Base-by-base conservation (phyloP, 2,113 vertebrate species). In the Leucoraja erinaceus region DNA sequence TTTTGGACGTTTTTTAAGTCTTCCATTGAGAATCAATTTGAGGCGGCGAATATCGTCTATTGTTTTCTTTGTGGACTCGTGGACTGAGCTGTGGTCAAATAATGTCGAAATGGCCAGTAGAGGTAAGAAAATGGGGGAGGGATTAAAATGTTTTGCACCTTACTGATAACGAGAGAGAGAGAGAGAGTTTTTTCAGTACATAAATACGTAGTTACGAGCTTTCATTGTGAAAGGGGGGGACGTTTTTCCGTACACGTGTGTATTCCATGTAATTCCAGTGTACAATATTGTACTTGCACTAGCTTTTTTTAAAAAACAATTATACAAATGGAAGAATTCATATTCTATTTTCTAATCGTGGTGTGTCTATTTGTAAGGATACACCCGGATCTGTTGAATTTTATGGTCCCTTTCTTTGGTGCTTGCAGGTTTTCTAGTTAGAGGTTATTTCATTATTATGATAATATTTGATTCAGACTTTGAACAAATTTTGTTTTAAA, bases 361-460 rank as follows among this genome's bases (percentile, higher is more conserved):
- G 96, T 97, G 96, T 97, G 97, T 98, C 97, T 98, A 97, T 98
- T 98, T 98, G 97, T 97, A 97, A 47, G 96, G 97, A 97, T 97
- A 97, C 97, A 98, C 97, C 97, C 96, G 96, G 96, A 97, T 98
- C 96, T 98, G 98, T 98, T 97, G 97, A 98, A 98, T 97, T 97
- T 98, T 97, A 98, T 98, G 97, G 97, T 99, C 97, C 96, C 97
- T 98, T 98, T 97, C 97, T 99, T 99, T 98, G 98, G 97, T 98
- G 98, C 98, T 98, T 97, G 97, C 97, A 98, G 96, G 97, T 99
- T 99, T 98, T 98, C 97, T 98, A 98, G 97, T 97, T 97, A 97
- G 97, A 98, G 98, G 98, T 97, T 97, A 98, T 98, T 98, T 97
- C 97, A 99, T 98, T 97, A 98, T 97, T 97, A 97, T 94, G 94